Conservation (phyloP, 2,888 invertebrate species). For the Epirrhoe alternata region DNA sequence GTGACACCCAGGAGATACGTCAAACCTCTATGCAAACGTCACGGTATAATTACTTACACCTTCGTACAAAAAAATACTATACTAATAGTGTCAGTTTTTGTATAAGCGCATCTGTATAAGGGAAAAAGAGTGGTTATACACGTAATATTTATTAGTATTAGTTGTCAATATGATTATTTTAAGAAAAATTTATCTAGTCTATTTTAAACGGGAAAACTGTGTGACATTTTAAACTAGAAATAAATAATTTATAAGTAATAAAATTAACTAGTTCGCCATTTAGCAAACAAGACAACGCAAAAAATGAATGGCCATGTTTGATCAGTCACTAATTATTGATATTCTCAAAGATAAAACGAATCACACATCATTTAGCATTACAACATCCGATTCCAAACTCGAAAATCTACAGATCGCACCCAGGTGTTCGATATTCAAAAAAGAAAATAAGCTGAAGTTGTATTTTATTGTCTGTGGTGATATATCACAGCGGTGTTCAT, state of each 20-base stretch:
- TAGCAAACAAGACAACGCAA: not conserved
- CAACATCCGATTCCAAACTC: slow-evolving; percentile 21
- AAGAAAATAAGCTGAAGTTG: slow-evolving; percentile 3
- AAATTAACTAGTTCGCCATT: not conserved
- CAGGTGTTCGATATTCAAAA: slow-evolving; percentile 35
- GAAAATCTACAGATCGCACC: slow-evolving; percentile 17
- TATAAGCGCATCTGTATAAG: too few relatives aligned
- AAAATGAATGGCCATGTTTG: slow-evolving; percentile 8
- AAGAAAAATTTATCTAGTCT: not conserved
- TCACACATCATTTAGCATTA: slow-evolving; percentile 7
- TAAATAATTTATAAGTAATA: slow-evolving; percentile 1
- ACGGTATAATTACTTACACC: too few relatives aligned
- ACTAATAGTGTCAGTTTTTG: too few relatives aligned
- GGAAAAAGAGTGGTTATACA: too few relatives aligned
- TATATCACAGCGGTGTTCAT: slow-evolving; percentile 7
- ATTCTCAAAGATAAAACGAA: slow-evolving; percentile 21
- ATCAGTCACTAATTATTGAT: slow-evolving; percentile 7
- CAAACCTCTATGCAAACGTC: too few relatives aligned
- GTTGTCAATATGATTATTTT: too few relatives aligned
- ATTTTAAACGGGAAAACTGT: not conserved
- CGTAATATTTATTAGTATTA: too few relatives aligned
- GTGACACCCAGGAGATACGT: too few relatives aligned
- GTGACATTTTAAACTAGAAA: not conserved
- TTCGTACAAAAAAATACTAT: too few relatives aligned
- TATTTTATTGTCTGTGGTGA: slow-evolving; percentile 17